Base-by-base conservation (phyloP, 2,113 vertebrate species). In the Carettochelys insculpta region DNA sequence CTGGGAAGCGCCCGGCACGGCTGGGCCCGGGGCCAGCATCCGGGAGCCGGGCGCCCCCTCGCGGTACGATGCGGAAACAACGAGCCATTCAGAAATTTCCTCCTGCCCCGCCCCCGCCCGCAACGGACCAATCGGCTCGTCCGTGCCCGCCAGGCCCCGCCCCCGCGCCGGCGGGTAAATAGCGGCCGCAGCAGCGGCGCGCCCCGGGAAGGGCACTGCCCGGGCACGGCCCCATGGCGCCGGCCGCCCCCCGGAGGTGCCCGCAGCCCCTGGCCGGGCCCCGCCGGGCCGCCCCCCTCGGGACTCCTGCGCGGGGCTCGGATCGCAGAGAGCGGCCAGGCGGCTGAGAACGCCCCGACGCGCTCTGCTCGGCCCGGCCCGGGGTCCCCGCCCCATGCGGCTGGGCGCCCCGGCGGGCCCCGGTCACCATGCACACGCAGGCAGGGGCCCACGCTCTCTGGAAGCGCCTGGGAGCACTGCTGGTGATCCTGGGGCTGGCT, bases 81-180 rank as follows among this genome's bases (percentile, higher is more conserved):
- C 85, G 53, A 14, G 78, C 82, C 82, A 90, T 90, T 90, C 86
- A 89, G 31, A 85, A 79, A 82, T 79, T 16, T 80, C 86, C 58
- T 43, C 47, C 73, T 29, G 41, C 82, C 41, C 77, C 76, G 58
- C 87, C 92, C 95, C 86, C 94, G 92, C 95, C 89, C 92, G 82
- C 91, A 71, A 47, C 77, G 88, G 87, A 73, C 96, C 96, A 97
- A 95, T 97, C 90, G 93, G 92, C 82, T 79, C 77, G 76, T 3
- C 88, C 83, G 82, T 93, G 80, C 85, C 90, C 92, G 27, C 82
- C 45, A 71, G 29, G 82, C 91, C 85, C 87, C 86, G 89, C 87
- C 86, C 87, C 56, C 86, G 89, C 92, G 71, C 85, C 52, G 94
- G 93, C 94, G 75, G 82, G 83, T 96, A 96, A 96, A 97, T 95